These are phyloP conservation scores for Prionailurus bengalensis DNA, from an alignment of 2,113 vertebrate genomes.

Conservation along the genomic window DNA sequence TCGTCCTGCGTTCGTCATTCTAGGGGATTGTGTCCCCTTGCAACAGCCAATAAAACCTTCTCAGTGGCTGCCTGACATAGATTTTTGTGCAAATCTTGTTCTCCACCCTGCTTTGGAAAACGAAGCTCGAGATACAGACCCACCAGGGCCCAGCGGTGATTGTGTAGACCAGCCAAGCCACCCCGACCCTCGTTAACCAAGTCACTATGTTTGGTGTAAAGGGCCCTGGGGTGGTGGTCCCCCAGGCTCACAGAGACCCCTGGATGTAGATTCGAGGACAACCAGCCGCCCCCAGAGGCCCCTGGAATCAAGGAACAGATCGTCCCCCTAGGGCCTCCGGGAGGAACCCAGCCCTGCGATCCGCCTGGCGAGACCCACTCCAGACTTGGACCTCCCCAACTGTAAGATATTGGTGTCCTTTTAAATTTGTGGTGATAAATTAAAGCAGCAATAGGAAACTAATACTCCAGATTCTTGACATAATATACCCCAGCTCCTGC, in stretches of 20 bases:
- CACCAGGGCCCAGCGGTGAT: rapidly evolving
- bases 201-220: neutral
- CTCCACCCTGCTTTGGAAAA: neutral
- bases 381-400: neutral
- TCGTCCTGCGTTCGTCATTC: neutral
- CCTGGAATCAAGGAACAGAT: neutral
- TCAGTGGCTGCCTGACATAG: rapidly evolving
- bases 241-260: neutral
- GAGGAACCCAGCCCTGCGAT: neutral
- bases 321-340: neutral
- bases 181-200: neutral
- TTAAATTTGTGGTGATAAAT: neutral
- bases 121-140: neutral
- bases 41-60: neutral
- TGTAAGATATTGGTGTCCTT: neutral
- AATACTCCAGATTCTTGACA: neutral
- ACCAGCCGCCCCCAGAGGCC: neutral
- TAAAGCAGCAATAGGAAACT: neutral
- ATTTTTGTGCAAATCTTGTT: neutral
- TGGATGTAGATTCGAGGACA: neutral
- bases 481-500: no score
- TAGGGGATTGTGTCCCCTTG: neutral
- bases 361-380: no score
- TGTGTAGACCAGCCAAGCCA: neutral
- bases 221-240: neutral